Evolutionary conservation across 2,797 vertebrate genomes (phyloP).

Genomic region (Anas capensis): DNA sequence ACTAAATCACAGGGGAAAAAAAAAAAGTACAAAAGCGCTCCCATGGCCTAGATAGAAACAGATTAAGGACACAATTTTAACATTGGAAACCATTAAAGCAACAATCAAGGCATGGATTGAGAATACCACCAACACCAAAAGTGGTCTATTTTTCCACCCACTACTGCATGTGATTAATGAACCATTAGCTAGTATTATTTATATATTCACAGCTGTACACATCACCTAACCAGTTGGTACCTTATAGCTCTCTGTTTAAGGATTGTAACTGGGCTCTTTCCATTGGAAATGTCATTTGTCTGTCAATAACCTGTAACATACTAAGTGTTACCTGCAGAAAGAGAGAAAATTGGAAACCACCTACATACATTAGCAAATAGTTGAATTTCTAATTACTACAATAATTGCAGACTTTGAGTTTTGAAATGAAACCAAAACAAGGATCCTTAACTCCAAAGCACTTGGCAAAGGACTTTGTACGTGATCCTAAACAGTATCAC

Average conservation of each 20-base stretch:
- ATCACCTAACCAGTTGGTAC: background rate
- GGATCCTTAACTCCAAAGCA: background rate
- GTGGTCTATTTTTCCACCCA: background rate
- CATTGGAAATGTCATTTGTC: background rate
- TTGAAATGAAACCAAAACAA: background rate
- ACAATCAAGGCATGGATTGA: background rate
- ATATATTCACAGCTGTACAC: background rate
- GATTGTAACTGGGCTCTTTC: background rate
- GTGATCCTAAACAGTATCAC: background rate
- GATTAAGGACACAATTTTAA: background rate
- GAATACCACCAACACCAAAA: background rate
- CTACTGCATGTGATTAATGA: background rate
- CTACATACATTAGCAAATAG: background rate
- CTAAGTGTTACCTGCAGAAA: background rate
- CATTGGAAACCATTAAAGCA: background rate
- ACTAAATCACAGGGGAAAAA: background rate
- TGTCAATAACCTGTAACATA: background rate
- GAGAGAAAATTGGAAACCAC: background rate
- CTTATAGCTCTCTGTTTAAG: no score
- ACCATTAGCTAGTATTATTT: background rate
- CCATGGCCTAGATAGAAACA: background rate
- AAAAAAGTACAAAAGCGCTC: background rate
- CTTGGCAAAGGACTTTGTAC: background rate
- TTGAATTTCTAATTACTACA: background rate
- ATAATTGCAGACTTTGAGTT: background rate